These are phyloP conservation scores for Pogona vitticeps DNA, from an alignment of 2,113 vertebrate genomes.

Conservation along the genomic window DNA sequence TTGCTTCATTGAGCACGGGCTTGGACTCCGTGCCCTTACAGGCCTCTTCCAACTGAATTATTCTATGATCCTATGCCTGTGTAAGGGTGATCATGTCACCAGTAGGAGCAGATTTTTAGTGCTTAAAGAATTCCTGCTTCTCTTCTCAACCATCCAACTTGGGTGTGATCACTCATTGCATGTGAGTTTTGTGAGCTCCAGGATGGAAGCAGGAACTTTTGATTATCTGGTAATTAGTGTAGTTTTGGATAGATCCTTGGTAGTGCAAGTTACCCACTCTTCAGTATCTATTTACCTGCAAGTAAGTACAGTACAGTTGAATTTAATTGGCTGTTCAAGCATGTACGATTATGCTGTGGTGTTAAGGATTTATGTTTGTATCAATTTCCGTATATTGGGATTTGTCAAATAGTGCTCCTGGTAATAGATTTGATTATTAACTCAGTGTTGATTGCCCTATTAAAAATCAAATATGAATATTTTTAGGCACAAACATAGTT, in stretches of 20 bases:
- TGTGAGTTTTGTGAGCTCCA: too few relatives aligned
- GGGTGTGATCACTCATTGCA: too few relatives aligned
- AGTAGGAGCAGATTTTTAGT: too few relatives aligned
- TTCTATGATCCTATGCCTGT: too few relatives aligned
- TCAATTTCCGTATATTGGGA: neutral
- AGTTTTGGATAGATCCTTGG: neutral
- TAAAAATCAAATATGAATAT: constrained; percentile 15
- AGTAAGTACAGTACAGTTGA: neutral
- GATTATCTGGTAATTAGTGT: too few relatives aligned
- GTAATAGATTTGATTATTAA: constrained; percentile 10
- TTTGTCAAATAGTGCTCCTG: neutral
- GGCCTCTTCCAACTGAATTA: too few relatives aligned
- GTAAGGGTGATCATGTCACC: too few relatives aligned
- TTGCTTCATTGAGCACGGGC: too few relatives aligned
- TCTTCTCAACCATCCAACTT: too few relatives aligned
- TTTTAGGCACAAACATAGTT: neutral
- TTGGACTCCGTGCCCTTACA: too few relatives aligned
- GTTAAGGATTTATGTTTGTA: neutral
- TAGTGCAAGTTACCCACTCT: neutral
- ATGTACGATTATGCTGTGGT: neutral
- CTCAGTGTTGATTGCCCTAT: constrained; percentile 6
- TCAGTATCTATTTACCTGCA: neutral
- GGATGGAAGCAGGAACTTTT: too few relatives aligned
- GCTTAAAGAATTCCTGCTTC: too few relatives aligned
- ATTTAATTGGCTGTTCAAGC: neutral